These are phyloP conservation scores for Andrena camellia DNA, from an alignment of 2,888 invertebrate species.

Conservation along the genomic window DNA sequence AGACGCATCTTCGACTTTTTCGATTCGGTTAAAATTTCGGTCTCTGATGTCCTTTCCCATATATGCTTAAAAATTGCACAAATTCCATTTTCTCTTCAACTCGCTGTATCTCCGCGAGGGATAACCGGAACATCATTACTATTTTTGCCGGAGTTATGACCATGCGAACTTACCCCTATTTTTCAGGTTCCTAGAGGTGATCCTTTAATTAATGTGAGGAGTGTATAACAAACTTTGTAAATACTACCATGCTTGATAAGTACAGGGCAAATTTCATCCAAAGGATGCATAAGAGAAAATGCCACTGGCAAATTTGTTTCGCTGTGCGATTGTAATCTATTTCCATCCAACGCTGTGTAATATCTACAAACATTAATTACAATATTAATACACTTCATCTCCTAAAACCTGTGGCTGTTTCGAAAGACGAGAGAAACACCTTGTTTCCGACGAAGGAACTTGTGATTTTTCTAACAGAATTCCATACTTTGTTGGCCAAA, in stretches of 20 bases:
- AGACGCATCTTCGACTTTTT: too few species aligned
- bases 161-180: too few species aligned
- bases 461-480: conserved; percentile 91
- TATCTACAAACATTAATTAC: conserved; percentile 65
- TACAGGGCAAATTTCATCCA: conserved; percentile 96
- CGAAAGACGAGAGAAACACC: conserved; percentile 52
- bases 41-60: too few species aligned
- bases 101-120: too few species aligned
- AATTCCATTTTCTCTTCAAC: too few species aligned
- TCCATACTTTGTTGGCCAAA: conserved; percentile 95
- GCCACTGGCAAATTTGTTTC: conserved; percentile 89
- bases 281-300: conserved; percentile 94
- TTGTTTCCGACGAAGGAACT: conserved; percentile 70
- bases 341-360: conserved; percentile 76
- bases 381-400: neutral
- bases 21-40: too few species aligned
- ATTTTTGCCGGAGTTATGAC: too few species aligned
- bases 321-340: conserved; percentile 73
- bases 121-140: too few species aligned
- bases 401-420: neutral
- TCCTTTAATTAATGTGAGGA: too few species aligned
- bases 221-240: conserved; percentile 9
- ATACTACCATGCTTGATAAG: conserved; percentile 89
- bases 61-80: too few species aligned
- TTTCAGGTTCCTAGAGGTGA: too few species aligned